Conservation (phyloP, 2,888 invertebrate species). For the Ormyrus pomaceus region DNA sequence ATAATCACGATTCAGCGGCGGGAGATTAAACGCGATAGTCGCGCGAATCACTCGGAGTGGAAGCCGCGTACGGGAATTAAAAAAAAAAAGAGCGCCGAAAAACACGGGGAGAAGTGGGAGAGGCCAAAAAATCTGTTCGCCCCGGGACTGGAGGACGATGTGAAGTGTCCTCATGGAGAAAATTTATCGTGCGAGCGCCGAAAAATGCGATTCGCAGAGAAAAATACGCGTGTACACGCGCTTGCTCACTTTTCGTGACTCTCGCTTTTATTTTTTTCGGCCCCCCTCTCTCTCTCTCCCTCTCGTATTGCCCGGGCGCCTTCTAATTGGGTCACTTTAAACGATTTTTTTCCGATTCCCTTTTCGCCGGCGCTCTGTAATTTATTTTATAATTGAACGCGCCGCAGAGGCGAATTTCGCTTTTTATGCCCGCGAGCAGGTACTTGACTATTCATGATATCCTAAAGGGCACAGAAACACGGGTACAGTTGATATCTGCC, state of each 20-base stretch:
- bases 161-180: constrained; percentile 5
- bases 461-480: too few species aligned
- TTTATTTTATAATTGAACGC: too few species aligned
- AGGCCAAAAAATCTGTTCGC: constrained; percentile 1
- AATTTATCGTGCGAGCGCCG: constrained; percentile 4
- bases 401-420: too few species aligned
- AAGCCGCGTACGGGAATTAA: background rate
- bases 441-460: too few species aligned
- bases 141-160: background rate
- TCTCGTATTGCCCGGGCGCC: too few species aligned
- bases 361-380: too few species aligned
- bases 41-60: constrained; percentile 14
- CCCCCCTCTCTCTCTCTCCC: background rate
- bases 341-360: background rate
- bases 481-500: too few species aligned
- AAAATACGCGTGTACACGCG: background rate
- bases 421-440: too few species aligned
- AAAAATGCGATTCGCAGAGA: constrained; percentile 8
- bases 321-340: constrained; percentile 13
- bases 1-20: constrained; percentile 24
- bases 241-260: background rate
- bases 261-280: constrained; percentile 1
- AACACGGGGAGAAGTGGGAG: background rate
- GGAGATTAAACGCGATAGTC: constrained; percentile 32
- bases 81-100: background rate